Evolutionary conservation across 2,113 vertebrate species (phyloP).

Genomic region (Typhlomys cinereus): DNA sequence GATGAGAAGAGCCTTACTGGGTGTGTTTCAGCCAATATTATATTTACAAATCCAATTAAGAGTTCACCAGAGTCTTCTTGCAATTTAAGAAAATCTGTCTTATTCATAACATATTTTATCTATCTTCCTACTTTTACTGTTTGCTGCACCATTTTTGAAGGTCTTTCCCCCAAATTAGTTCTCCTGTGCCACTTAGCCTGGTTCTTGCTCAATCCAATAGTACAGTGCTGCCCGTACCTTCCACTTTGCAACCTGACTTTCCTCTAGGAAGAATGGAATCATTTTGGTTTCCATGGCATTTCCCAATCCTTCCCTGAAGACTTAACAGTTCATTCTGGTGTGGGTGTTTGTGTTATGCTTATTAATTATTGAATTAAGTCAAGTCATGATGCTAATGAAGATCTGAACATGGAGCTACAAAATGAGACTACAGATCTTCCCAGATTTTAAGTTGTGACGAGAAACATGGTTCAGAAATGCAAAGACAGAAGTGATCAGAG

Average conservation of each 20-base stretch:
- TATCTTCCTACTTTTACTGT: not conserved
- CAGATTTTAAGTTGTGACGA: conserved; percentile 55
- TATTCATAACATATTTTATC: not conserved
- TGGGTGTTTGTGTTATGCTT: conserved; percentile 50
- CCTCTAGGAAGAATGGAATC: conserved; percentile 49
- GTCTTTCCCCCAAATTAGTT: not conserved
- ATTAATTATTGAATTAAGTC: conserved; percentile 72
- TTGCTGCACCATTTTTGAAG: not conserved
- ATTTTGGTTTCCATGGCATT: conserved; percentile 62
- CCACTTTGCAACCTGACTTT: not conserved
- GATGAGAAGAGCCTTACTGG: not conserved
- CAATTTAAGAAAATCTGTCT: not conserved
- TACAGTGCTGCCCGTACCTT: not conserved
- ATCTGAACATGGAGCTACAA: conserved; percentile 53
- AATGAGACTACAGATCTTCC: conserved; percentile 67
- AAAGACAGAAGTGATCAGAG: conserved; percentile 29
- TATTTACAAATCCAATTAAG: not conserved
- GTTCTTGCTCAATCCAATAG: not conserved
- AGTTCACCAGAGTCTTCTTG: conserved; percentile 11
- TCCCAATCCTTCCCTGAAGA: conserved; percentile 48
- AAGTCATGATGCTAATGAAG: conserved; percentile 66
- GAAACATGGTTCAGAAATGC: conserved; percentile 42
- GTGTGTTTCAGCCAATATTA: not conserved
- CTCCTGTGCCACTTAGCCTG: not conserved
- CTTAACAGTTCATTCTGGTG: conserved; percentile 65